These are phyloP conservation scores for Phenganax stokvisi DNA, from an alignment of 92 coral and sea anemone genomes.

Conservation along the genomic window DNA sequence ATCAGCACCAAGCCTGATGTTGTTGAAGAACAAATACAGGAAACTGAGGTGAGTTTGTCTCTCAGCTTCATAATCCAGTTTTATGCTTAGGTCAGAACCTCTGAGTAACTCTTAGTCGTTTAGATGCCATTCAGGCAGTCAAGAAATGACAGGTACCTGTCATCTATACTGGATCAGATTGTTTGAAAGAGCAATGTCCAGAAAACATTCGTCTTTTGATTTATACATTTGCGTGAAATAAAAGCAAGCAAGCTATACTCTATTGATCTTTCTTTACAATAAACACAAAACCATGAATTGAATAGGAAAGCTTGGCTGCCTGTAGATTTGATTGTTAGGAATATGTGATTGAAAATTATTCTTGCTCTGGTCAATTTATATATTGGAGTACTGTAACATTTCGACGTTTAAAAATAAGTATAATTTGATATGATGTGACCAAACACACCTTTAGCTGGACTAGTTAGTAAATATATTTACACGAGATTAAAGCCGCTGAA, in stretches of 20 bases:
- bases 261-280: too few species aligned
- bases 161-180: not conserved
- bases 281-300: too few species aligned
- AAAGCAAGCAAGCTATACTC: too few species aligned
- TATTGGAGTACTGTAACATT: not conserved
- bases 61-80: too few species aligned
- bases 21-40: slow-evolving; percentile 74
- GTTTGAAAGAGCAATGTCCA: not conserved
- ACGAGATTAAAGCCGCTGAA: not conserved
- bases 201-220: not conserved
- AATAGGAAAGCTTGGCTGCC: too few species aligned
- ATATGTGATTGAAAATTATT: not conserved
- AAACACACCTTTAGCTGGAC: slow-evolving; percentile 16
- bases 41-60: slow-evolving; percentile 69
- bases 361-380: not conserved
- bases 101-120: not conserved
- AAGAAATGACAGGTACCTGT: not conserved
- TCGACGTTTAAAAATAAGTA: not conserved
- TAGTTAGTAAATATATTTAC: not conserved
- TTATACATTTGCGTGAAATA: not conserved
- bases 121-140: not conserved
- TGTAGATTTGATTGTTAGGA: too few species aligned
- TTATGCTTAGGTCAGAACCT: too few species aligned
- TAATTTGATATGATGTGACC: slow-evolving; percentile 27
- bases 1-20: slow-evolving; percentile 95